Base-by-base conservation (phyloP, 2,888 invertebrate genomes). In the Kryphioiulus occultus region DNA sequence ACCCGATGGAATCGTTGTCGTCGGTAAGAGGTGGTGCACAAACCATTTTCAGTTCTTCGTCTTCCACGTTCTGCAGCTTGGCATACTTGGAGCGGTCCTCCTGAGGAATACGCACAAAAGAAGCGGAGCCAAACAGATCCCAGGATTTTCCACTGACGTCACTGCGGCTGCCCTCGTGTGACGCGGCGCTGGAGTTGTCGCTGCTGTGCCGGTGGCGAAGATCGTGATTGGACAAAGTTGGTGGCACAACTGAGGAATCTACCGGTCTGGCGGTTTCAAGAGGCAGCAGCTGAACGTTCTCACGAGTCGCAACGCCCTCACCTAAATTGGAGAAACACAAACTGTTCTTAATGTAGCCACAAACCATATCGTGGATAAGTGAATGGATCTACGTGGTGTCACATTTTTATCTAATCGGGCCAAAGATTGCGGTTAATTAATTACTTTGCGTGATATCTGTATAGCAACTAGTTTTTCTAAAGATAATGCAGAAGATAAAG, bases 51-150 rank as follows among this genome's bases (percentile, higher is more conserved):
- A 90, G 87, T 91, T 91, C 90, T 83, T 91, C 91, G 35, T 91
- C 91, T 88, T 91, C 91, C 35, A 91, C 91, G 89, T 92, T 92
- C 35, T 94, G 93, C 85, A 96, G 92, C 91, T 96, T 96, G 90
- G 95, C 95, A 91, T 96, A 96, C 90, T 95, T 95, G 30, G 95
- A 95, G 44, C 95, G 93, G 91, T 95, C 95, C 90, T 95, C 95
- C 5, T 94, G 90, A 0, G 95, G 95, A 0, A 94, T 93, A 90
- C 85, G 83, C 3, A 86, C 86, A 39, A 89, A 89, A 7, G 89
- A 87, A 32, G 89, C 85, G 17, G 88, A 42, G 7, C 88, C 87
- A 86, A 88, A 88, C 84, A 86, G 26, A 53, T 88, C 88, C 35
- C 87, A 53, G 12, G 89, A 88, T 85, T 89, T 88, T 32, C 85